Evolutionary conservation across 2,797 vertebrate species (phyloP), one percentile per base, ranked within the genome.

Genomic region (Crax fasciolata): DNA sequence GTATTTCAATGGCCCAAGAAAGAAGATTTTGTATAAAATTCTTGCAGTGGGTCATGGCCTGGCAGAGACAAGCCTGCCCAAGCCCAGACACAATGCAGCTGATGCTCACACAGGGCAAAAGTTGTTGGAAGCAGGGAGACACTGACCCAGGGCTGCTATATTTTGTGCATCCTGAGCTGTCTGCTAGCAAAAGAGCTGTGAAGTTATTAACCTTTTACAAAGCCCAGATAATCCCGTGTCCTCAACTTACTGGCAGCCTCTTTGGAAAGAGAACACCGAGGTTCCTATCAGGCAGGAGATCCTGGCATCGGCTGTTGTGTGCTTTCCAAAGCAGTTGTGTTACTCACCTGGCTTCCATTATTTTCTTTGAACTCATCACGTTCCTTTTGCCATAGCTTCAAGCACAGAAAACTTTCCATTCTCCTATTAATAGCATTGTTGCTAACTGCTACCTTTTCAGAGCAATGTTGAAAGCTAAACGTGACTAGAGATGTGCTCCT

Each of bases 221-320:
- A 80, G 14, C 38, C 32, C 38, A 3, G 21, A 4, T 11, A 77
- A 63, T 19, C 66, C 72, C 35, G 38, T 68, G 28, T 58, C 49
- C 52, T 27, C 10, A 44, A 44, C 68, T 73, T 35, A 9, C 35
- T 54, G 55, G 32, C 20, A 63, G 12, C 18, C 23, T 39, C 39
- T 68, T 46, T 25, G 58, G 39, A 46, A 76, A 63, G 27, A 86
- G 81, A 76, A 20, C 39, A 13, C 38, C 15, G 7, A 1, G 27
- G 73, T 55, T 76, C 39, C 58, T 27, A 17, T 5, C 21, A 73
- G 66, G 51, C 66, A 28, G 58, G 59, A 72, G 43, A 79, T 11
- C 35, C 27, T 78, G 18, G 6, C 3, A 1, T 10, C 3, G 3
- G 48, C 27, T 18, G 19, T 0, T 46, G 12, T 9, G 11, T 32